Conservation (phyloP, 1,140 invertebrate species). For the Gryon sp. region DNA sequence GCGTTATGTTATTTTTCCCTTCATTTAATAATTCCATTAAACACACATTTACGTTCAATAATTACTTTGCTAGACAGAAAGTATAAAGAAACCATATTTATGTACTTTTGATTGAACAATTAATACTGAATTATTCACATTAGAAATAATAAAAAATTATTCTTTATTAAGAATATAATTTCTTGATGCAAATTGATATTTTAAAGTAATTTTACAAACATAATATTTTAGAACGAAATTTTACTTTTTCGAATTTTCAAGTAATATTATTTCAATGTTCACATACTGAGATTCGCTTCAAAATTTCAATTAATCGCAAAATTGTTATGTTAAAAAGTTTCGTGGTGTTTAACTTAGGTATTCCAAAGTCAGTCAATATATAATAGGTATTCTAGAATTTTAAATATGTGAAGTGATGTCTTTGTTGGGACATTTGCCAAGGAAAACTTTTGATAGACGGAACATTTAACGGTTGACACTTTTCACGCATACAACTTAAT, state of each 20-base stretch:
- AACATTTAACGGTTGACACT: conserved; percentile 22
- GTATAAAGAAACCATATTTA: too few species aligned
- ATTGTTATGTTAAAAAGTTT: conserved; percentile 19
- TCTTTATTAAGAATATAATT: too few species aligned
- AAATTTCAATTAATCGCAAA: conserved; percentile 17
- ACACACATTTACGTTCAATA: too few species aligned
- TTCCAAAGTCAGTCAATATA: conserved; percentile 14
- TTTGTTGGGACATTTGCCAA: conserved; percentile 26
- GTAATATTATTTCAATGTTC: conserved; percentile 18
- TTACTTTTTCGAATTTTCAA: background rate
- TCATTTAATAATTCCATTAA: too few species aligned
- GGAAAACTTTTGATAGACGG: conserved; percentile 28
- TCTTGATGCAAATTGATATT: too few species aligned
- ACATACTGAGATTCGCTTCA: conserved; percentile 1
- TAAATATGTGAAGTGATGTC: conserved; percentile 8
- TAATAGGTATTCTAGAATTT: conserved; percentile 17
- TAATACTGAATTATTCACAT: too few species aligned
- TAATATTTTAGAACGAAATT: too few species aligned
- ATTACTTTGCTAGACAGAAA: too few species aligned
- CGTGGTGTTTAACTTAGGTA: conserved; percentile 7
- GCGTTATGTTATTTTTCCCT: too few species aligned
- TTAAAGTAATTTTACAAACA: too few species aligned
- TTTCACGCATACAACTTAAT: conserved; percentile 14
- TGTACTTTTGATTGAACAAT: too few species aligned
- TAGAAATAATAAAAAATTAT: too few species aligned